A percentile compares a stretch with the other conserved stretches of the same genome.
These are phyloP conservation scores for Morone saxatilis DNA, from an alignment of 2,113 vertebrate genomes.

Conservation along the genomic window DNA sequence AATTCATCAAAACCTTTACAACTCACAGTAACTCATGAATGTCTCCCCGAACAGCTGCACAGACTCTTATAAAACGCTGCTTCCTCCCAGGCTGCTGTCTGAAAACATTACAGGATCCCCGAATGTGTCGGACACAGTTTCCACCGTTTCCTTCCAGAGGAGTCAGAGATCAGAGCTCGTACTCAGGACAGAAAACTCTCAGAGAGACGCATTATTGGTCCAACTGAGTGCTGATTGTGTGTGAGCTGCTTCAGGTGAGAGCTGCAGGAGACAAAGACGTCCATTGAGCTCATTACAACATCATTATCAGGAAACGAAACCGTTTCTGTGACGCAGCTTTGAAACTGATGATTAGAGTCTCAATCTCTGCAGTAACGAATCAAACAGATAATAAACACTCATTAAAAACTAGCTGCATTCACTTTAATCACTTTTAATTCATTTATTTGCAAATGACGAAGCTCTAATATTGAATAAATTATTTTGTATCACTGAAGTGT, in stretches of 20 bases:
- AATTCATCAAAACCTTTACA: conserved; percentile 75
- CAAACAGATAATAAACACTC: too few species aligned
- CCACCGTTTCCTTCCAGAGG: background rate
- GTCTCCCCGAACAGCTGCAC: conserved; percentile 63
- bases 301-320: too few species aligned
- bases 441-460: background rate
- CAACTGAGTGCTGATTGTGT: too few species aligned
- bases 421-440: background rate
- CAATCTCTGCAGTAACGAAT: too few species aligned
- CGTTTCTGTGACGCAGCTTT: too few species aligned
- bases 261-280: too few species aligned
- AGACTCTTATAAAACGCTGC: conserved; percentile 46
- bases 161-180: background rate
- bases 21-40: conserved; percentile 41
- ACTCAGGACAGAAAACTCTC: background rate
- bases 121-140: background rate
- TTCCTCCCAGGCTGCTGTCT: background rate
- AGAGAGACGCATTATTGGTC: too few species aligned
- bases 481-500: too few species aligned
- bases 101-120: background rate
- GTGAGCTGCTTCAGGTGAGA: too few species aligned
- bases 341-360: too few species aligned
- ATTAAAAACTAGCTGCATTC: background rate
- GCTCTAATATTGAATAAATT: too few species aligned
- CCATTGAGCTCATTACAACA: too few species aligned